Evolutionary conservation across 2,888 invertebrate genomes (phyloP).

Genomic region (Ochropacha duplaris): DNA sequence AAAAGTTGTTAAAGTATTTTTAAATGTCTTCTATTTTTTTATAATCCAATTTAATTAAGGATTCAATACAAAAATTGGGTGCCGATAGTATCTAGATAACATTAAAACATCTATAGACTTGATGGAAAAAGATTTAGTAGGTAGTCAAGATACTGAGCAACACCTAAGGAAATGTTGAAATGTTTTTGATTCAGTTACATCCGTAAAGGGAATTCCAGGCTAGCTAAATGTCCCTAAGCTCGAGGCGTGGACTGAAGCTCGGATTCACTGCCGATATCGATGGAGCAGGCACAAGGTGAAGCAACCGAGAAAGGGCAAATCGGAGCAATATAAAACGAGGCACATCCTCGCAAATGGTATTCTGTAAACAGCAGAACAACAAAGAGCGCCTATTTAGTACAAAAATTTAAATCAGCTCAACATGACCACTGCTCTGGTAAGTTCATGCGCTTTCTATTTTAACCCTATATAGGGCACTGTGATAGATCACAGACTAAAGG

Average conservation of each 20-base stretch:
- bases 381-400: constrained; percentile 53
- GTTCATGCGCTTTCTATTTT: constrained; percentile 25
- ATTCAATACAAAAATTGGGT: neutral
- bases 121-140: neutral
- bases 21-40: neutral
- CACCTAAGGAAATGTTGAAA: constrained; percentile 10
- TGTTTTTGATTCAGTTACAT: constrained; percentile 11
- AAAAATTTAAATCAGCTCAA: constrained; percentile 31
- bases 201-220: constrained; percentile 32
- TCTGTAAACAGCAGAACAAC: constrained; percentile 67
- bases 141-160: constrained; percentile 1
- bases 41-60: neutral
- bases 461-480: neutral
- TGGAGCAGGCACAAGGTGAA: constrained; percentile 76
- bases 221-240: constrained; percentile 40
- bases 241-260: constrained; percentile 51
- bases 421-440: constrained; percentile 67
- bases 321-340: constrained; percentile 79
- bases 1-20: neutral
- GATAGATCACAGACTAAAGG: neutral
- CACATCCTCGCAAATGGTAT: constrained; percentile 73
- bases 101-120: neutral
- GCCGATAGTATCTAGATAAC: neutral
- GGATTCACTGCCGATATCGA: constrained; percentile 57
- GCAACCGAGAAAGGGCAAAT: constrained; percentile 80